phyloP scores from a whole-genome alignment of 2,797 vertebrate species.

The Loriculus beryllinus region DNA sequence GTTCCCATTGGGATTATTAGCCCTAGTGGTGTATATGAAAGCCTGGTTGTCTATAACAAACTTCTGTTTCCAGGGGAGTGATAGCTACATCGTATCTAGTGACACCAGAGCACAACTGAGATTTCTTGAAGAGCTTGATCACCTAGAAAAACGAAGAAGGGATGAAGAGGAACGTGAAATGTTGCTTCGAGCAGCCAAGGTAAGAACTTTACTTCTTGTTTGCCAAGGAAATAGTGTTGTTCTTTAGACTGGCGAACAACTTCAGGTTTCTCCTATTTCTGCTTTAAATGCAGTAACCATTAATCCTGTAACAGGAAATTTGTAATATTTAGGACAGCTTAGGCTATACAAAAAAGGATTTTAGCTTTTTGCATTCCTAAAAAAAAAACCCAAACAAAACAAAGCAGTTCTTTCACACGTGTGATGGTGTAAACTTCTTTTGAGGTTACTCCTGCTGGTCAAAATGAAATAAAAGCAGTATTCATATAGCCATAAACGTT shows the following conservation, averaged over 20 bases:
- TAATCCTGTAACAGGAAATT: background rate
- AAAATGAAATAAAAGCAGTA: background rate
- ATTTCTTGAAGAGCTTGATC: conserved; percentile 90
- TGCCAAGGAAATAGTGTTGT: background rate
- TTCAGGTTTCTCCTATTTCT: background rate
- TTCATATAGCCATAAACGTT: background rate
- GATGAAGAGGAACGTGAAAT: conserved; percentile 88
- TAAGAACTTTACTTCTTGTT: conserved; percentile 55
- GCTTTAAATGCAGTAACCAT: background rate
- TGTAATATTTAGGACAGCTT: background rate
- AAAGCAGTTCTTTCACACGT: background rate
- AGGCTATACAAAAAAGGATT: background rate
- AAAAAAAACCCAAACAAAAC: background rate
- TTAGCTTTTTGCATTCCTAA: background rate
- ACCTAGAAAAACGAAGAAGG: conserved; percentile 85
- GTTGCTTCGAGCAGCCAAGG: conserved; percentile 86
- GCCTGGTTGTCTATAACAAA: background rate
- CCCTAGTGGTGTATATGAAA: background rate
- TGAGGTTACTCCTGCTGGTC: background rate
- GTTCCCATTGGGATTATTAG: background rate
- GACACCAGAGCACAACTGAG: conserved; percentile 89
- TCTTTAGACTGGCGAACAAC: background rate
- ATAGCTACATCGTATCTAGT: conserved; percentile 76
- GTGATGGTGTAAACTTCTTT: background rate
- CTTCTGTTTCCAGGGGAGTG: conserved; percentile 76